These are phyloP conservation scores for Gambusia holbrooki DNA, from an alignment of 2,113 vertebrate genomes.

Conservation along the genomic window DNA sequence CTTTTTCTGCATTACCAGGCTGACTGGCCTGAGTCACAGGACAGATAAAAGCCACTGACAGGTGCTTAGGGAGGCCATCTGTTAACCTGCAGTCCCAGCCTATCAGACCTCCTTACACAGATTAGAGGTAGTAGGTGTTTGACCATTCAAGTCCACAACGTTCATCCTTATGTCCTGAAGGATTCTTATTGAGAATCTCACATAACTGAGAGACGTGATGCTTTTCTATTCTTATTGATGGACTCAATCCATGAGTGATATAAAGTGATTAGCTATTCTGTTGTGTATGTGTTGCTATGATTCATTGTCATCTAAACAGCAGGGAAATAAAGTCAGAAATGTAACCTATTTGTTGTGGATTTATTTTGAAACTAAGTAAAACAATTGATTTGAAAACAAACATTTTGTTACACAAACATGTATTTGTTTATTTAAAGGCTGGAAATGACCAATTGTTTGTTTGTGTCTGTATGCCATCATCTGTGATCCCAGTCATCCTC, in stretches of 20 bases:
- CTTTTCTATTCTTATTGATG: background rate
- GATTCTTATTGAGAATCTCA: conserved; percentile 1
- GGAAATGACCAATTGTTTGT: background rate
- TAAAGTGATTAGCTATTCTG: background rate
- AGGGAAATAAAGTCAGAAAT: background rate
- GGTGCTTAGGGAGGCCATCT: conserved; percentile 71
- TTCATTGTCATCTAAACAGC: background rate
- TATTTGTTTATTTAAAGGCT: background rate
- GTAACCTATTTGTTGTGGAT: background rate
- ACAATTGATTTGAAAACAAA: background rate
- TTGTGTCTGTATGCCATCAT: background rate
- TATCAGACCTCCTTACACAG: conserved; percentile 1
- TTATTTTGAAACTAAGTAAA: background rate
- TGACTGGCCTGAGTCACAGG: conserved; percentile 18
- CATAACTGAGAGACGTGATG: background rate
- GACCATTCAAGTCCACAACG: background rate
- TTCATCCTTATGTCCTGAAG: background rate
- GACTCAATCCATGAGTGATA: background rate
- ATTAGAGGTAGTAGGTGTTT: conserved; percentile 29
- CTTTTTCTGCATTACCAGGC: conserved; percentile 5
- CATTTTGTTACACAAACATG: background rate
- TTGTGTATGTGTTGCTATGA: background rate
- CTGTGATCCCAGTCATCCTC: background rate
- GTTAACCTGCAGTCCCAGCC: conserved; percentile 44
- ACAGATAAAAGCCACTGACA: conserved; percentile 40